A percentile compares a stretch with the other conserved stretches of the same genome.
Evolutionary conservation across 2,888 invertebrate genomes (phyloP).

Genomic region (Eupithecia tripunctaria): DNA sequence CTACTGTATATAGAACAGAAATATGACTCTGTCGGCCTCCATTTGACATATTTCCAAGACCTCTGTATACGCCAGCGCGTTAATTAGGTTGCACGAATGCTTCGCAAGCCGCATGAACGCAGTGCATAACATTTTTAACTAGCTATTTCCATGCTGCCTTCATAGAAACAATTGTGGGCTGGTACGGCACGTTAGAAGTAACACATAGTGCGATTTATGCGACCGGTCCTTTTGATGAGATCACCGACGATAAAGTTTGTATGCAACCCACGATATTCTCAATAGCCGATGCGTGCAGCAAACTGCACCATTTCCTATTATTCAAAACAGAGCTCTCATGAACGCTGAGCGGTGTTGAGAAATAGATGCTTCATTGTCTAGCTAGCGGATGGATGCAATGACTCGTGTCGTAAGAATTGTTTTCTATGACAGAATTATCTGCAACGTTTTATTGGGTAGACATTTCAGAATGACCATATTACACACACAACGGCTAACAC

Average conservation of each 20-base stretch:
- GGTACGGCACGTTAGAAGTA: constrained; percentile 83
- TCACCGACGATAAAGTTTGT: constrained; percentile 79
- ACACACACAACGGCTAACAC: neutral
- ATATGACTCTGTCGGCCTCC: constrained; percentile 34
- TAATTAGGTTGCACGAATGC: constrained; percentile 56
- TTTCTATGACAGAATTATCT: constrained; percentile 35
- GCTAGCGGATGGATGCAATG: constrained; percentile 61
- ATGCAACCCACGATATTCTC: constrained; percentile 79
- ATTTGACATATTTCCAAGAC: constrained; percentile 41
- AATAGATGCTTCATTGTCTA: constrained; percentile 78
- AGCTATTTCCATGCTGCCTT: constrained; percentile 82
- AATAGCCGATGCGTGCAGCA: constrained; percentile 75
- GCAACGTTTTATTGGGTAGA: constrained; percentile 38
- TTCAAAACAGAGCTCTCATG: constrained; percentile 67
- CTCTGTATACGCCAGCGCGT: constrained; percentile 48
- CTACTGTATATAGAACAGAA: constrained; percentile 27
- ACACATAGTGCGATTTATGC: constrained; percentile 81
- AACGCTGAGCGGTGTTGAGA: constrained; percentile 61
- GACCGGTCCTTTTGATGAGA: constrained; percentile 84
- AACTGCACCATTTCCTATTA: constrained; percentile 82
- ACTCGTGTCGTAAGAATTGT: constrained; percentile 56
- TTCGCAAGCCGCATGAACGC: constrained; percentile 49
- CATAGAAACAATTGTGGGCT: constrained; percentile 84
- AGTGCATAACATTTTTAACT: constrained; percentile 63
- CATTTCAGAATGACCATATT: constrained; percentile 24